Conservation (phyloP, 1,140 invertebrate species). For the Planococcus citri region DNA sequence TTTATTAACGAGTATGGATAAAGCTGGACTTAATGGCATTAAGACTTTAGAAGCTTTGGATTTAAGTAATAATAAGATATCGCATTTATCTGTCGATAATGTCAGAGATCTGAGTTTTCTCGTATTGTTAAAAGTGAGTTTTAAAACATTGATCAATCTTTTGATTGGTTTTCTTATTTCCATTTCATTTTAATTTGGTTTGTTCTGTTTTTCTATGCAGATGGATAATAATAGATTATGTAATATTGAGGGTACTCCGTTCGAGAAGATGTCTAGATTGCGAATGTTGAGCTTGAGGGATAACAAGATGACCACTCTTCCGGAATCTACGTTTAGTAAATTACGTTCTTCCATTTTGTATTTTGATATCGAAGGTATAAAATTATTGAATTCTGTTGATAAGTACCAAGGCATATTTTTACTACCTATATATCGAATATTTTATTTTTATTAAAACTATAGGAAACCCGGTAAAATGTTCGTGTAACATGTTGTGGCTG, state of each 20-base stretch:
- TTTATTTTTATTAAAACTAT: constrained; percentile 24
- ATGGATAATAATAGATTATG: constrained; percentile 38
- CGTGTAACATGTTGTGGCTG: constrained; percentile 66
- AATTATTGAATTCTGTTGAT: constrained; percentile 22
- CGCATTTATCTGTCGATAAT: constrained; percentile 48
- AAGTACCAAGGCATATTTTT: not conserved
- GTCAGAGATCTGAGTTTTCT: constrained; percentile 62
- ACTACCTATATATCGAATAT: not conserved
- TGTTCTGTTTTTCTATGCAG: constrained; percentile 28
- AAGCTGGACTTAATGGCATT: constrained; percentile 54
- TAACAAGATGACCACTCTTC: constrained; percentile 60
- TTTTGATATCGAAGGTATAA: constrained; percentile 71
- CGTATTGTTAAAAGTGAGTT: constrained; percentile 56
- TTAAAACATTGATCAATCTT: too few species aligned
- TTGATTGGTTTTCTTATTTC: not conserved
- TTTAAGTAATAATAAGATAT: constrained; percentile 62
- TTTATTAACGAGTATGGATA: constrained; percentile 52
- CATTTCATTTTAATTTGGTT: not conserved
- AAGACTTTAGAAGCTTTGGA: constrained; percentile 67
- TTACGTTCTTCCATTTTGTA: constrained; percentile 65
- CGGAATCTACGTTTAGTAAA: constrained; percentile 59
- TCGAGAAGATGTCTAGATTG: constrained; percentile 65
- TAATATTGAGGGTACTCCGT: constrained; percentile 46
- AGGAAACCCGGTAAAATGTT: constrained; percentile 71
- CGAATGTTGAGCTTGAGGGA: constrained; percentile 63